Evolutionary conservation across 2,113 vertebrate species (phyloP).

Genomic region (Thunnus thynnus): DNA sequence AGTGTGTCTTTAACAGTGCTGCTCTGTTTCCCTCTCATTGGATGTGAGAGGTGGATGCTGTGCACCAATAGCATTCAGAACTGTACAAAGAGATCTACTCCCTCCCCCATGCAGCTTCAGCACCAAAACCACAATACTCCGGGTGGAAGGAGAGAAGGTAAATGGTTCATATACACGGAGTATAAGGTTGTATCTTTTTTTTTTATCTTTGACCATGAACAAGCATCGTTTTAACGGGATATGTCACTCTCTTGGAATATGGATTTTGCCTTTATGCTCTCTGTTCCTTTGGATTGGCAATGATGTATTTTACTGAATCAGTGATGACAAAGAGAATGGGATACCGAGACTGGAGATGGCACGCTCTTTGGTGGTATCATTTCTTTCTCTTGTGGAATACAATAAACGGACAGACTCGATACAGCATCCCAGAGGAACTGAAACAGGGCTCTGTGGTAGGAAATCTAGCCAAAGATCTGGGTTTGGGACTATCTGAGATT

Average conservation of each 20-base stretch:
- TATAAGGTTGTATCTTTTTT: not conserved
- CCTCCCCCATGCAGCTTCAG: slow-evolving; percentile 57
- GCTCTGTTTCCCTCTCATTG: slow-evolving; percentile 44
- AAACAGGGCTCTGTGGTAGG: slow-evolving; percentile 87
- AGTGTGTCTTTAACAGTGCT: slow-evolving; percentile 44
- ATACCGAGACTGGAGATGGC: slow-evolving; percentile 79
- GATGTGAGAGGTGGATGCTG: slow-evolving; percentile 52
- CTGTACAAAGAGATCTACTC: slow-evolving; percentile 80
- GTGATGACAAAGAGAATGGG: slow-evolving; percentile 76
- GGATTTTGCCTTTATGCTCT: slow-evolving; percentile 23
- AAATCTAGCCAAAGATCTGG: slow-evolving; percentile 88
- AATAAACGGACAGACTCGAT: slow-evolving; percentile 81
- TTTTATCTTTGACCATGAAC: not conserved
- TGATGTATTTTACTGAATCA: slow-evolving; percentile 40
- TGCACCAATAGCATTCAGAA: slow-evolving; percentile 71
- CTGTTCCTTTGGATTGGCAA: slow-evolving; percentile 29
- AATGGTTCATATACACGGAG: not conserved
- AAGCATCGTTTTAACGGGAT: slow-evolving; percentile 12
- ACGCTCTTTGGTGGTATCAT: slow-evolving; percentile 78
- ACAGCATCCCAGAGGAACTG: slow-evolving; percentile 87
- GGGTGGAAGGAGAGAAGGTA: slow-evolving; percentile 19
- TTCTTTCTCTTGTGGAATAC: slow-evolving; percentile 84
- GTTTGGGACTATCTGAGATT: slow-evolving; percentile 83
- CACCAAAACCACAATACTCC: slow-evolving; percentile 44
- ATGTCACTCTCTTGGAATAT: slow-evolving; percentile 12